A percentile compares a stretch with the other conserved stretches of the same genome.
Conservation (phyloP, 2,888 invertebrate species). For the Seira ritae region DNA sequence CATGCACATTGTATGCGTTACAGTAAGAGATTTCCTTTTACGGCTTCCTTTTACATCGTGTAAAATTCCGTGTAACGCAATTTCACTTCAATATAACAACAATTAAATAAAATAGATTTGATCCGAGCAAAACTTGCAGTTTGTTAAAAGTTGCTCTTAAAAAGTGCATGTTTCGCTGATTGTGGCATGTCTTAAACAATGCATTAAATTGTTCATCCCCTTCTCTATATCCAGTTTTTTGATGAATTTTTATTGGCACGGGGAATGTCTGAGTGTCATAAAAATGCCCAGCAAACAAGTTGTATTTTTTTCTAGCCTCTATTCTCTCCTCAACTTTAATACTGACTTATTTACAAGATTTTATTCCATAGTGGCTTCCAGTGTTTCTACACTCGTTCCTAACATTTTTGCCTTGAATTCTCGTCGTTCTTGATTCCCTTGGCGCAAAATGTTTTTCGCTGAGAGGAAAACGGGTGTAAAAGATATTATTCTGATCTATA, state of each 20-base stretch:
- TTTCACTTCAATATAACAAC: background rate
- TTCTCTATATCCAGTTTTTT: constrained; percentile 38
- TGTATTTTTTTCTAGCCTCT: constrained; percentile 25
- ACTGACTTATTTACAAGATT: background rate
- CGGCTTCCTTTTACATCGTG: too few species aligned
- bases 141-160: background rate
- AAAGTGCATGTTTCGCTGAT: background rate
- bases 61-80: background rate
- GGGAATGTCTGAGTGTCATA: constrained; percentile 48
- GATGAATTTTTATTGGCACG: constrained; percentile 48
- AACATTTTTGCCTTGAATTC: background rate
- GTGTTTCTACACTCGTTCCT: background rate
- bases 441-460: background rate
- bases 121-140: too few species aligned
- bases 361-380: background rate
- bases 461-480: background rate
- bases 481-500: background rate
- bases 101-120: too few species aligned
- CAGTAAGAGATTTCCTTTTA: too few species aligned
- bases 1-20: too few species aligned
- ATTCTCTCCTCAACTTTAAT: background rate
- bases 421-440: background rate
- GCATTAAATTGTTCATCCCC: constrained; percentile 21
- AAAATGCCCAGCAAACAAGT: constrained; percentile 55
- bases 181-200: background rate